Conservation (phyloP, 1,140 invertebrate species). For the Epicauta chinensis region DNA sequence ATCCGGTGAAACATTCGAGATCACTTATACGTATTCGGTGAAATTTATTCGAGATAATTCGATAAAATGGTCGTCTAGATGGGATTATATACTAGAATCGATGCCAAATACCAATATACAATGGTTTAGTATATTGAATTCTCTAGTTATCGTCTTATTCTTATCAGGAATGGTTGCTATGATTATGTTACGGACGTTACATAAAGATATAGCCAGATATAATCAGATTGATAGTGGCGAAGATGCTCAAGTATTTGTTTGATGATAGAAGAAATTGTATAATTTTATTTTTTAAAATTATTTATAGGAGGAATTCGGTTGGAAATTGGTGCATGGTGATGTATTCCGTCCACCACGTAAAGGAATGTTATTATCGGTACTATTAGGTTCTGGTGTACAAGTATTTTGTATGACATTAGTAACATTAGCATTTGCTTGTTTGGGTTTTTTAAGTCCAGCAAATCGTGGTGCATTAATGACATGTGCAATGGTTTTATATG, state of each 20-base stretch:
- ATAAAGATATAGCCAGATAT: constrained; percentile 98
- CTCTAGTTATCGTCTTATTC: constrained; percentile 82
- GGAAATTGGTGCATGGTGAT: constrained; percentile 96
- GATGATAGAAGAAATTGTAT: background rate
- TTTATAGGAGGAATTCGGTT: constrained; percentile 93
- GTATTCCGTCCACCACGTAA: constrained; percentile 93
- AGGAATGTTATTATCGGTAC: constrained; percentile 92
- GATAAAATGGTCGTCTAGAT: constrained; percentile 97
- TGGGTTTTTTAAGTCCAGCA: constrained; percentile 96
- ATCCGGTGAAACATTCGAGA: constrained; percentile 52
- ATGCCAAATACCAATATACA: constrained; percentile 99
- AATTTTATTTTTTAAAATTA: background rate
- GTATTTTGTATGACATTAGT: constrained; percentile 74
- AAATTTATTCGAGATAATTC: constrained; percentile 73
- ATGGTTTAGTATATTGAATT: constrained; percentile 95
- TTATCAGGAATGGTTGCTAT: constrained; percentile 98
- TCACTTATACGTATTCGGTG: constrained; percentile 86
- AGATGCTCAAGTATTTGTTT: constrained; percentile 66
- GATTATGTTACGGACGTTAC: constrained; percentile 94
- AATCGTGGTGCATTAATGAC: constrained; percentile 98
- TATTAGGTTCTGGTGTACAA: constrained; percentile 92
- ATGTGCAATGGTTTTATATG: constrained; percentile 91
- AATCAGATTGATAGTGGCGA: constrained; percentile 96
- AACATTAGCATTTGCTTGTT: constrained; percentile 88
- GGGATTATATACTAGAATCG: constrained; percentile 98